Evolutionary conservation across 2,888 invertebrate species (phyloP).

Genomic region (Bombylius discolor): DNA sequence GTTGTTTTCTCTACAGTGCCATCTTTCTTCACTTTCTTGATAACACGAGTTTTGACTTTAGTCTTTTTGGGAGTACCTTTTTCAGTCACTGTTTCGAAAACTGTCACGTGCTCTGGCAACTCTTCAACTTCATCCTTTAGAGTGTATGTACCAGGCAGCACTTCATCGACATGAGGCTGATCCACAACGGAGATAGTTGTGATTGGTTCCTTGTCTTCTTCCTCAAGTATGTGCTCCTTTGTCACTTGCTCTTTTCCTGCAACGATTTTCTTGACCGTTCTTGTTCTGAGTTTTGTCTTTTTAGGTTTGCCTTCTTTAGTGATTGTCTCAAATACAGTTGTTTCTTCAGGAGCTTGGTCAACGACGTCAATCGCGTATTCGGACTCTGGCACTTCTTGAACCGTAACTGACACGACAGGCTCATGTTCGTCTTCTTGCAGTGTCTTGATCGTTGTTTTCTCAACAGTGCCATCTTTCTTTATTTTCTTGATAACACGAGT

Average conservation of each 20-base stretch:
- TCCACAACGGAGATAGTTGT: constrained; percentile 19
- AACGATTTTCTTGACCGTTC: constrained; percentile 25
- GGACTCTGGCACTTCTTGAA: constrained; percentile 19
- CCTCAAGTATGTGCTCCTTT: constrained; percentile 29
- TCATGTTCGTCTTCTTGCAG: constrained; percentile 27
- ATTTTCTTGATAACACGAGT: constrained; percentile 26
- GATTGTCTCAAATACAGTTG: constrained; percentile 13
- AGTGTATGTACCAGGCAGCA: constrained; percentile 8
- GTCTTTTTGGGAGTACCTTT: constrained; percentile 17
- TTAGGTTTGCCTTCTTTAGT: constrained; percentile 22
- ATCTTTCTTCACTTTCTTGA: constrained; percentile 24
- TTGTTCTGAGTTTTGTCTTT: constrained; percentile 24
- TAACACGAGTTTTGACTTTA: constrained; percentile 26
- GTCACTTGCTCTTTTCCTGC: constrained; percentile 30
- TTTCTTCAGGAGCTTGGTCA: constrained; percentile 17
- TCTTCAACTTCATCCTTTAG: constrained; percentile 18
- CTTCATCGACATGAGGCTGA: constrained; percentile 11
- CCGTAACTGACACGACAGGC: constrained; percentile 22
- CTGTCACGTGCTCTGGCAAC: constrained; percentile 22
- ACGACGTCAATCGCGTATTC: constrained; percentile 14
- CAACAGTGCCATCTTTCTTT: constrained; percentile 5
- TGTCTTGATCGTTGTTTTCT: constrained; percentile 30
- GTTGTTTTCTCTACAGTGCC: constrained; percentile 29
- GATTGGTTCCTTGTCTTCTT: constrained; percentile 27
- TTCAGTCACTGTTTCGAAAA: constrained; percentile 31